Conservation (phyloP, 1,140 invertebrate species). For the Drosophila melanogaster region Release_6_plus_ISO1_MT NT_033779.5:3224001-3224500, state of each 20-base stretch:
- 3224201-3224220: slow-evolving; percentile 4
- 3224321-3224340: slow-evolving; percentile 72
- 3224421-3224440: slow-evolving; percentile 55
- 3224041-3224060: neutral
- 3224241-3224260: slow-evolving; percentile 51
- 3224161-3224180: slow-evolving; percentile 81
- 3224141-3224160: slow-evolving; percentile 44
- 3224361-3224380: slow-evolving; percentile 16
- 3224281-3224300: slow-evolving; percentile 67
- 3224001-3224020: slow-evolving; percentile 37
- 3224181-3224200: slow-evolving; percentile 46
- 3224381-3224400: slow-evolving; percentile 35
- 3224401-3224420: slow-evolving; percentile 26
- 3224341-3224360: slow-evolving; percentile 15
- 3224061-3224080: slow-evolving; percentile 31
- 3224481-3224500: slow-evolving; percentile 31
- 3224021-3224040: slow-evolving; percentile 65
- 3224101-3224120: slow-evolving; percentile 78
- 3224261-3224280: slow-evolving; percentile 57
- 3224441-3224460: slow-evolving; percentile 15
- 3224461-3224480: slow-evolving; percentile 24
- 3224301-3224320: slow-evolving; percentile 36
- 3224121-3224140: slow-evolving; percentile 59
- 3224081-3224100: slow-evolving; percentile 45
- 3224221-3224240: slow-evolving; percentile 14